Evolutionary conservation across 2,797 vertebrate species (phyloP).

Genomic region (Cossypha niveicapilla): DNA sequence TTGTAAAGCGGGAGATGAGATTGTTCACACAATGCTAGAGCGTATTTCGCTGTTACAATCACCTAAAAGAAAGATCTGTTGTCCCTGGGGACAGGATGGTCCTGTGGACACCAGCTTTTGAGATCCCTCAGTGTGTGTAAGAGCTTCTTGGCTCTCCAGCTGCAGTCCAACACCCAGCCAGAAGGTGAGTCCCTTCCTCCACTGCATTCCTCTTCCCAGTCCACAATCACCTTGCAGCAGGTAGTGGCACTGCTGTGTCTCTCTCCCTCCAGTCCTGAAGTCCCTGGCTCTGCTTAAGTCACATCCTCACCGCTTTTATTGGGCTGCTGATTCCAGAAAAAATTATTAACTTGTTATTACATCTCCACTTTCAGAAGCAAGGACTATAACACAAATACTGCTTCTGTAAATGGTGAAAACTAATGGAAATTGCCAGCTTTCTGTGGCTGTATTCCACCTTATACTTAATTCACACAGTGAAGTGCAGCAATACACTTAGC

Average conservation of each 20-base stretch:
- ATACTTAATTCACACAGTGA: neutral
- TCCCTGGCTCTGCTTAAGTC: neutral
- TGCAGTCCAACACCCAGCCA: neutral
- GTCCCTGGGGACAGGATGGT: neutral
- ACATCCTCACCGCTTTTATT: neutral
- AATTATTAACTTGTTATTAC: neutral
- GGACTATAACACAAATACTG: neutral
- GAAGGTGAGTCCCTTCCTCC: neutral
- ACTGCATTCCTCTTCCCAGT: neutral
- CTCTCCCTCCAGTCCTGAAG: neutral
- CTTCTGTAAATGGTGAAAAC: neutral
- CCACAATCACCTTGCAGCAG: neutral
- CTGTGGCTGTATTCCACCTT: neutral
- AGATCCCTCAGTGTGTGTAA: neutral
- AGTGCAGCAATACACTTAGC: neutral
- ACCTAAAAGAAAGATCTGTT: neutral
- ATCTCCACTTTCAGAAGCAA: neutral
- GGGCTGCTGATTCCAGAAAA: neutral
- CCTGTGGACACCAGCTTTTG: neutral
- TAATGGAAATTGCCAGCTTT: neutral
- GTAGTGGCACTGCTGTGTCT: neutral
- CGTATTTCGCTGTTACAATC: neutral
- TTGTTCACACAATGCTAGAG: neutral
- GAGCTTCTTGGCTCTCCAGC: neutral
- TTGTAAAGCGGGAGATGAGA: constrained; percentile 41